Evolutionary conservation across 2,113 vertebrate genomes (phyloP).

Genomic region (Proteles cristata): DNA sequence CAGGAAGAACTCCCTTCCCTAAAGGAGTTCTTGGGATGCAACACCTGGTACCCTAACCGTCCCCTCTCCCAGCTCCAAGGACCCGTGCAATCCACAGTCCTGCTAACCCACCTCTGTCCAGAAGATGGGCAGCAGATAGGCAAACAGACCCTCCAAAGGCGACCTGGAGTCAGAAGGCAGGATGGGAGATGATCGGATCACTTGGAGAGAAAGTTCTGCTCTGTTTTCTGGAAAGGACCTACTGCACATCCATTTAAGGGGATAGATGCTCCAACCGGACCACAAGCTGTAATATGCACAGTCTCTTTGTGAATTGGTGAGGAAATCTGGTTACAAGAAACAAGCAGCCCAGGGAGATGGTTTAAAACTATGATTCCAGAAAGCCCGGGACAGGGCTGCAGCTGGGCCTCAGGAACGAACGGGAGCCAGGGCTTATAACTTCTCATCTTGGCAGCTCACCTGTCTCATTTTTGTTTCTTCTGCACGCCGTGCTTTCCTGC

Average conservation of each 20-base stretch:
- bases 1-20: background rate
- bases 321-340: background rate
- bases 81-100: accelerated
- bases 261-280: background rate
- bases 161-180: accelerated
- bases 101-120: background rate
- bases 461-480: background rate
- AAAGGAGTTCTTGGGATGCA: background rate
- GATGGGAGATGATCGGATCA: background rate
- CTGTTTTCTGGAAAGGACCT: background rate
- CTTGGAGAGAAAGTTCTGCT: background rate
- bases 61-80: background rate
- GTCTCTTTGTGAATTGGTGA: background rate
- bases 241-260: background rate
- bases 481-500: background rate
- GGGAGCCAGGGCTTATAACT: background rate
- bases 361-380: background rate
- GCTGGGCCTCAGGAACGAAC: background rate
- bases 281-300: background rate
- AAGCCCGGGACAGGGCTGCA: too few relatives aligned
- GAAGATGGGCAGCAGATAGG: background rate
- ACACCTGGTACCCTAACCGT: background rate
- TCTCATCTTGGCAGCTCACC: background rate
- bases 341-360: background rate
- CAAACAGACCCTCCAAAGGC: background rate